Base-by-base conservation (phyloP, 2,888 invertebrate genomes). In the Coelogynopora nodosa region DNA sequence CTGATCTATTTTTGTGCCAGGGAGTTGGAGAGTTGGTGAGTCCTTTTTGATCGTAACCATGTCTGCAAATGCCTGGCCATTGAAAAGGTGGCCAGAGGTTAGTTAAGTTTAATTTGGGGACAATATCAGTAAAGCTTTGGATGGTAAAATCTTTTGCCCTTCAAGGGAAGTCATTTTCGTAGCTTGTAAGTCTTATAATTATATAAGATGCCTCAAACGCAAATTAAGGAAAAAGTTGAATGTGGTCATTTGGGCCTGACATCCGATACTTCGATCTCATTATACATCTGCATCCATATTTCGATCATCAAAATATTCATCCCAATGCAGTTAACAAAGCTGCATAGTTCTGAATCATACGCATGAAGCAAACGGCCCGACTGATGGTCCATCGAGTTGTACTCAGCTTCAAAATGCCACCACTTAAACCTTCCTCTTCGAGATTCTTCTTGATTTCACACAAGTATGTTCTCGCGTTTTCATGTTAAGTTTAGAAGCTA, bases 91-190 rank as follows among this genome's bases (percentile, higher is more conserved):
- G 2, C 23, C 27, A 74, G 27, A 74, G 27, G 74, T 74, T 74
- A 74, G 74, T 74, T 74, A n/a, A n/a, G 74, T 74, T 74, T 10
- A 23, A 74, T 74, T 26, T 74, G 74, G 74, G n/a, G n/a, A n/a
- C 5, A 26, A 74, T 74, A 74, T 26, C 27, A 74, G 18, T 13
- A 2, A 74, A 74, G 23, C 74, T 74, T 74, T 74, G 74, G 74
- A 74, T 74, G 23, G 74, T 74, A 74, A 74, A 74, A 74, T 74
- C 74, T n/a, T n/a, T 74, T 74, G 74, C 23, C 74, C 74, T n/a
- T 74, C 74, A 74, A 26, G 5, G 5, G 74, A 10, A n/a, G 74
- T n/a, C 18, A 23, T 74, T 74, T 74, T 74, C 23, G 74, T 74
- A n/a, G 10, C 27, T 74, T 74, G 74, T 74, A 74, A 26, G 74